Conservation (phyloP, 2,113 vertebrate species). For the Boulengeromyrus knoepffleri region DNA sequence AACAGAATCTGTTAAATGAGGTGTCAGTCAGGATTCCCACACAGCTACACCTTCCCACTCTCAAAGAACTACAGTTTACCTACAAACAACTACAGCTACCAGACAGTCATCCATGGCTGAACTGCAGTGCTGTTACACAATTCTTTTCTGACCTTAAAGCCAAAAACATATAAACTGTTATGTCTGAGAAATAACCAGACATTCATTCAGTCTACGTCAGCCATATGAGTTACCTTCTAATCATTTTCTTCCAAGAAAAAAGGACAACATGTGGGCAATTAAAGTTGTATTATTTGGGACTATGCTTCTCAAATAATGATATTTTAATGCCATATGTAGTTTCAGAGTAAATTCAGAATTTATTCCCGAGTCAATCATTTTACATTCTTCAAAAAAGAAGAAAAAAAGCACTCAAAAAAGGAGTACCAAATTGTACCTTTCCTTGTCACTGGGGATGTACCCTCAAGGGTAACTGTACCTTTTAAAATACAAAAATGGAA, state of each 20-base stretch:
- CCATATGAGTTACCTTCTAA: not conserved
- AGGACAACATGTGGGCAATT: not conserved
- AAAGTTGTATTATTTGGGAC: not conserved
- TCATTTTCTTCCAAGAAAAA: not conserved
- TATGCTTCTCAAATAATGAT: not conserved
- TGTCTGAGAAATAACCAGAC: not conserved
- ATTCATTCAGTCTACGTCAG: not conserved
- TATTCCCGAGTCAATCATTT: not conserved
- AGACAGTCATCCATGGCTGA: not conserved
- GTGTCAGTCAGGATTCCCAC: not conserved
- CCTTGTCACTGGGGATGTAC: too few relatives aligned
- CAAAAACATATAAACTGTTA: not conserved
- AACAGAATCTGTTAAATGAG: slow-evolving; percentile 7
- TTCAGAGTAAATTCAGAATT: not conserved
- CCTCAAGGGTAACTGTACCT: too few relatives aligned
- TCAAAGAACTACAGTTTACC: not conserved
- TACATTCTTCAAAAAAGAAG: not conserved
- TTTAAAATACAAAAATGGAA: not conserved
- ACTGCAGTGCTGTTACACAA: not conserved
- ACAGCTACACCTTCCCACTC: not conserved
- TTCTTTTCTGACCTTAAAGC: not conserved
- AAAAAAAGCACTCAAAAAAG: not conserved
- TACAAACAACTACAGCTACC: not conserved
- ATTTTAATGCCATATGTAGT: not conserved
- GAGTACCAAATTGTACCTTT: not conserved